Percentiles rank a stretch among this genome's conserved stretches.
Evolutionary conservation across 2,888 invertebrate species (phyloP).

Genomic region (Leucoptera coffeella): DNA sequence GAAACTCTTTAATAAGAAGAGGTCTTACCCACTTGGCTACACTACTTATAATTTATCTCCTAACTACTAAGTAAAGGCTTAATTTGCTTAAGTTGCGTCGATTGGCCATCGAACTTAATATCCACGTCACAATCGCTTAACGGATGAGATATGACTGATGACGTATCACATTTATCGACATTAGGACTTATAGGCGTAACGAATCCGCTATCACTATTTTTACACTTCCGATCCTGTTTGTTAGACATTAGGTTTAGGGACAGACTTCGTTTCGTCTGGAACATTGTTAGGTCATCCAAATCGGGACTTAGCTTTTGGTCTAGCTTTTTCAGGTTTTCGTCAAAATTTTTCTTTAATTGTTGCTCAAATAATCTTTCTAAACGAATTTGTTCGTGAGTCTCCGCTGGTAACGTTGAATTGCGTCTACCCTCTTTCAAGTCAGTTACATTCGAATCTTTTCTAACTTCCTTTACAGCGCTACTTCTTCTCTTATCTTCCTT

Average conservation of each 20-base stretch:
- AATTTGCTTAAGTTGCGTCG: conserved; percentile 72
- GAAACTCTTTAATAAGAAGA: too few species aligned
- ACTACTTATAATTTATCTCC: too few species aligned
- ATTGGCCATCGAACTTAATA: conserved; percentile 71
- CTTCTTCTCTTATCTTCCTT: conserved; percentile 26
- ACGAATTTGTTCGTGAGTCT: conserved; percentile 61
- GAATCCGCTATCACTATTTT: conserved; percentile 53
- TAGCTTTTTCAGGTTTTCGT: conserved; percentile 28
- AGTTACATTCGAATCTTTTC: too few species aligned
- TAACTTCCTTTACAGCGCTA: conserved; percentile 29
- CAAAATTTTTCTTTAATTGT: conserved; percentile 40
- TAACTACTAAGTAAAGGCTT: not conserved
- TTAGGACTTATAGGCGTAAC: conserved; percentile 58
- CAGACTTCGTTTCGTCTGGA: conserved; percentile 27
- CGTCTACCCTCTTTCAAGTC: conserved; percentile 23
- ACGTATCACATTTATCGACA: conserved; percentile 32
- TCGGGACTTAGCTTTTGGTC: conserved; percentile 21
- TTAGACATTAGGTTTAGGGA: conserved; percentile 25
- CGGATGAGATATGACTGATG: conserved; percentile 58
- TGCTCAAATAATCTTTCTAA: conserved; percentile 54
- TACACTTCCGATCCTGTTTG: conserved; percentile 9
- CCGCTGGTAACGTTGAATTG: conserved; percentile 49
- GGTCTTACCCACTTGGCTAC: too few species aligned
- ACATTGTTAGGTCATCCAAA: conserved; percentile 22
- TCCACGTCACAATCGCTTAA: conserved; percentile 73